Conservation (phyloP, 1,140 invertebrate genomes). For the Agrypnia vestita region DNA sequence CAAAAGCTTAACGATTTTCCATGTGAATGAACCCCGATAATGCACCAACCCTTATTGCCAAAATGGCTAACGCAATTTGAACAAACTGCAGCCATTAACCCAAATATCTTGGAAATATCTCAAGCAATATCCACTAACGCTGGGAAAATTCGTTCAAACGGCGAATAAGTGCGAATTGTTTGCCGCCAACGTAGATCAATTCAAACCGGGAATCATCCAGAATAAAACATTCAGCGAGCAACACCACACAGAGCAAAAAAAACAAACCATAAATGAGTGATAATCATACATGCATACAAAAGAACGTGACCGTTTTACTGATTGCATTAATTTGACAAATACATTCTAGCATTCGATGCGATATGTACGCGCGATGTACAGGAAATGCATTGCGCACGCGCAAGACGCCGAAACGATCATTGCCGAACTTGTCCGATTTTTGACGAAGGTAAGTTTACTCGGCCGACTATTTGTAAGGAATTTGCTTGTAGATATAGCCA, state of each 20-base stretch:
- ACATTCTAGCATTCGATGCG: background rate
- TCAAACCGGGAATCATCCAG: background rate
- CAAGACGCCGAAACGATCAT: constrained; percentile 9
- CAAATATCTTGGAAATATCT: constrained; percentile 7
- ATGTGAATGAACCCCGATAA: background rate
- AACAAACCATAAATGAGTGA: background rate
- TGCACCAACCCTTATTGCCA: background rate
- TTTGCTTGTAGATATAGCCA: background rate
- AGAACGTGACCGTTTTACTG: background rate
- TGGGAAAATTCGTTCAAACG: background rate
- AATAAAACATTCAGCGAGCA: background rate
- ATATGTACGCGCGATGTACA: background rate
- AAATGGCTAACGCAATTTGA: constrained; percentile 26
- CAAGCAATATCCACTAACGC: background rate
- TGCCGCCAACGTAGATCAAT: background rate
- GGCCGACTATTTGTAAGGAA: background rate
- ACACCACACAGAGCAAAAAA: background rate
- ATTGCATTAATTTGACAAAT: background rate
- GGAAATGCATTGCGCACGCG: constrained; percentile 9
- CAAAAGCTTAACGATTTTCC: no score
- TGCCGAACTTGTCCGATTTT: constrained; percentile 8
- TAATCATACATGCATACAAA: background rate
- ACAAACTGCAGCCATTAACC: constrained; percentile 6
- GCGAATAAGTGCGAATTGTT: background rate
- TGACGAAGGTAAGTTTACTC: background rate